phyloP scores from a whole-genome alignment of 2,888 invertebrate species.

The Microchrysa polita region DNA sequence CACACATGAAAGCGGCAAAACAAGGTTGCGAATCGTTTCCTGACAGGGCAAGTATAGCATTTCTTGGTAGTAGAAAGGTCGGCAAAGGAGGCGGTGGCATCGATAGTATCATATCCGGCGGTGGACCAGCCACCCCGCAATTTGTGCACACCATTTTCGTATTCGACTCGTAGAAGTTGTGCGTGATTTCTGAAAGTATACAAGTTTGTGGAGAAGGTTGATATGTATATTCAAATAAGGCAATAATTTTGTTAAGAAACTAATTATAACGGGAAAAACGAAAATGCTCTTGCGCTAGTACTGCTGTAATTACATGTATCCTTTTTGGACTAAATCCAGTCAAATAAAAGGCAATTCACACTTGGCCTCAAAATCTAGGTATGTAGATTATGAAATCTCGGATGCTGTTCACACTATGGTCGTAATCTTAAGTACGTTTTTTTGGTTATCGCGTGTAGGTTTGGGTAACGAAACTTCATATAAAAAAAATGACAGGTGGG shows the following conservation, averaged over 20 bases:
- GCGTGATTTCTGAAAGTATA: conserved; percentile 28
- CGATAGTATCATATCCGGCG: conserved; percentile 82
- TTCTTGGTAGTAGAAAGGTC: conserved; percentile 70
- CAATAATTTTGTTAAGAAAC: background rate
- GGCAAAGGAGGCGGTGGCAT: conserved; percentile 89
- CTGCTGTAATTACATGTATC: no score
- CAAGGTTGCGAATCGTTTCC: conserved; percentile 72
- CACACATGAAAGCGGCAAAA: conserved; percentile 72
- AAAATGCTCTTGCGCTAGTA: no score
- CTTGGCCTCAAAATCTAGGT: no score
- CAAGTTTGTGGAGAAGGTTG: background rate
- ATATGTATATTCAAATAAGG: background rate
- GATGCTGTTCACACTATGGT: no score
- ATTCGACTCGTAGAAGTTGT: background rate
- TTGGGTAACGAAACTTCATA: no score
- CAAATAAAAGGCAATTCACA: no score
- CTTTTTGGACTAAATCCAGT: no score
- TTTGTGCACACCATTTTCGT: conserved; percentile 51
- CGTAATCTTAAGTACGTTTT: no score
- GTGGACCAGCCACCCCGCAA: conserved; percentile 65
- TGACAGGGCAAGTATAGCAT: conserved; percentile 64
- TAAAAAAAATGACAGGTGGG: no score
- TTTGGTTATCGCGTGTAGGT: no score
- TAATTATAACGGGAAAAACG: no score
- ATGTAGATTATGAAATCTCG: no score